These are phyloP conservation scores for Paracentrotus lividus DNA, from an alignment of 53 echinoderm and acorn worm species.

Conservation along the genomic window DNA sequence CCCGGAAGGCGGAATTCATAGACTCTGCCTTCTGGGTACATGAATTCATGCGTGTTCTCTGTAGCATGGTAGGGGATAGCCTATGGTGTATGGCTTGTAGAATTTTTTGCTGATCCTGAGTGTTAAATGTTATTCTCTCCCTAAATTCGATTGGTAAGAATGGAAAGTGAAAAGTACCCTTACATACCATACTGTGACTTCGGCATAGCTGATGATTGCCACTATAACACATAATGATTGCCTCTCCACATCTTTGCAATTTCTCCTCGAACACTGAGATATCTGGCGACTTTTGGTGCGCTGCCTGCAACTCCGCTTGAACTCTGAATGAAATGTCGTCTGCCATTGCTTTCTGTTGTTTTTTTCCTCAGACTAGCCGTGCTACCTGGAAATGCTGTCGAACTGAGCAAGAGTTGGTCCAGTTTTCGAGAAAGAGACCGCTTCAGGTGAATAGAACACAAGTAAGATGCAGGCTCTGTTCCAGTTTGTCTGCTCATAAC, in stretches of 20 bases:
- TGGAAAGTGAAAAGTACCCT: background rate
- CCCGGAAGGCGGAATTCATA: slow-evolving; percentile 29
- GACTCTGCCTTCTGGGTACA: slow-evolving; percentile 53
- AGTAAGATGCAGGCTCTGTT: background rate
- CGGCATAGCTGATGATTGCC: background rate
- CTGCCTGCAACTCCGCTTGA: slow-evolving; percentile 27
- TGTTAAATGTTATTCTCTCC: background rate
- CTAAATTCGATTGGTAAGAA: background rate
- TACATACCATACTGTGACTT: background rate
- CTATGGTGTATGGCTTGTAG: background rate
- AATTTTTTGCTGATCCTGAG: background rate
- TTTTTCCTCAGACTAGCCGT: background rate
- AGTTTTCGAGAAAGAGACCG: background rate
- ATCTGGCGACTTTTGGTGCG: background rate
- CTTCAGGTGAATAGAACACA: background rate
- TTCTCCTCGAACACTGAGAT: background rate
- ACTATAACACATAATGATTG: background rate
- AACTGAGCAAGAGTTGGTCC: background rate
- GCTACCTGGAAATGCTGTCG: background rate
- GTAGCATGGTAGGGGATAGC: background rate
- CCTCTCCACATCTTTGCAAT: background rate
- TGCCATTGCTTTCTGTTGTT: background rate
- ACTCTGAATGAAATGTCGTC: slow-evolving; percentile 23
- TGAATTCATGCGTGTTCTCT: background rate
- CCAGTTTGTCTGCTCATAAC: background rate